These are phyloP conservation scores for Ochotona curzoniae DNA, from an alignment of 2,113 vertebrate species.

Conservation along the genomic window DNA sequence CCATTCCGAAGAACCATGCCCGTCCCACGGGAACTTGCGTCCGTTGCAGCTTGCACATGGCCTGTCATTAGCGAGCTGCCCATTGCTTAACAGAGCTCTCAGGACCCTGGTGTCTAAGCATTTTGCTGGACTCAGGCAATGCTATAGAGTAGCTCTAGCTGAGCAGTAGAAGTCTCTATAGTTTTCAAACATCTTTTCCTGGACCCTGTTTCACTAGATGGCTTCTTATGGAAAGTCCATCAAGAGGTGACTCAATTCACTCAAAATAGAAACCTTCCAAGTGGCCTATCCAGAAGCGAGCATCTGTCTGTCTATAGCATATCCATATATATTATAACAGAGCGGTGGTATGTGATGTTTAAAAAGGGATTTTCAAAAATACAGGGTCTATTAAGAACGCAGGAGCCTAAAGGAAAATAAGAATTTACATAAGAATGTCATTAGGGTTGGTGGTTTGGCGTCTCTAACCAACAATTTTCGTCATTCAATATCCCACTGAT, in stretches of 20 bases:
- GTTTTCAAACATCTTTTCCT: slow-evolving; percentile 73
- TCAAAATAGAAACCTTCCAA: slow-evolving; percentile 72
- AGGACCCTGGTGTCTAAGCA: slow-evolving; percentile 67
- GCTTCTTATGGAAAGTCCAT: slow-evolving; percentile 81
- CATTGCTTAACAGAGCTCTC: slow-evolving; percentile 79
- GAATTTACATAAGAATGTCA: slow-evolving; percentile 90
- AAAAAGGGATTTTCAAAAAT: slow-evolving; percentile 86
- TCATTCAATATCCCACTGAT: slow-evolving; percentile 86
- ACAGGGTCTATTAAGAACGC: slow-evolving; percentile 88
- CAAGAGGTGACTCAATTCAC: slow-evolving; percentile 72
- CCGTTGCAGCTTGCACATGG: slow-evolving; percentile 59
- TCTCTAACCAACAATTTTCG: slow-evolving; percentile 84
- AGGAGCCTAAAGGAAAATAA: slow-evolving; percentile 90
- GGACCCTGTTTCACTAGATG: slow-evolving; percentile 73
- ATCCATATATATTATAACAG: slow-evolving; percentile 71
- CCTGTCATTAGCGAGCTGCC: slow-evolving; percentile 79
- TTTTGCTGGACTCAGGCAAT: slow-evolving; percentile 74
- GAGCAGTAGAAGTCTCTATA: slow-evolving; percentile 74
- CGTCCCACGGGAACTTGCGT: slow-evolving; percentile 84
- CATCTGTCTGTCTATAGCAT: slow-evolving; percentile 63
- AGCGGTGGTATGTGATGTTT: slow-evolving; percentile 78
- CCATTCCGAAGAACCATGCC: slow-evolving; percentile 76
- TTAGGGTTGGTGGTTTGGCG: slow-evolving; percentile 88
- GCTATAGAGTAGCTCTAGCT: slow-evolving; percentile 53
- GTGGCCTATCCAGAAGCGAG: slow-evolving; percentile 54